These are phyloP conservation scores for Plectrocnemia conspersa DNA, from an alignment of 1,140 invertebrate species.

Conservation along the genomic window DNA sequence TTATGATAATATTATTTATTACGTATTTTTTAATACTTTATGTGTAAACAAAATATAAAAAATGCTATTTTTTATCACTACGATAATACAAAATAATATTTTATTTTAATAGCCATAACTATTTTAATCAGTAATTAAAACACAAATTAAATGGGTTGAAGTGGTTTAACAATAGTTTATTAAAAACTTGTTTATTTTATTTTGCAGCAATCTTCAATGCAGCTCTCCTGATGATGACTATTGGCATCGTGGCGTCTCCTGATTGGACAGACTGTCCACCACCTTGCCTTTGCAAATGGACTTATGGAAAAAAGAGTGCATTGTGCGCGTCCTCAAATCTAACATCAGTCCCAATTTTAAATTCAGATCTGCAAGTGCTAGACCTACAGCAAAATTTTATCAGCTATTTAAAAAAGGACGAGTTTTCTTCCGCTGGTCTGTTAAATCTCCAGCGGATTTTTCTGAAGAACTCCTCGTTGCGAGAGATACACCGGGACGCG, in stretches of 20 bases:
- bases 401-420: conserved; percentile 61
- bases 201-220: conserved; percentile 29
- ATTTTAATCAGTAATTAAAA: too few species aligned
- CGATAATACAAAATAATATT: too few species aligned
- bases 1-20: too few species aligned
- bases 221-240: conserved; percentile 27
- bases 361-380: conserved; percentile 72
- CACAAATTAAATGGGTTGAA: background rate
- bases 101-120: too few species aligned
- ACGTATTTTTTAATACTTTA: too few species aligned
- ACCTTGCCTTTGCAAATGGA: conserved; percentile 76
- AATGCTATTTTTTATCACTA: too few species aligned
- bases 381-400: conserved; percentile 71
- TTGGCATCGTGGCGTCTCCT: conserved; percentile 26
- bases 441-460: conserved; percentile 74
- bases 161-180: too few species aligned
- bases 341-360: conserved; percentile 62
- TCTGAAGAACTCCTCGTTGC: conserved; percentile 60
- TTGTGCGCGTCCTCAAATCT: conserved; percentile 67
- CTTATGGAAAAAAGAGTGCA: conserved; percentile 74
- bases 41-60: too few species aligned
- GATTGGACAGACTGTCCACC: conserved; percentile 72
- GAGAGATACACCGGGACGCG: conserved; percentile 65
- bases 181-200: too few species aligned
- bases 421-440: conserved; percentile 65